Evolutionary conservation across 1,140 invertebrate genomes (phyloP).

Genomic region (Arctopsyche grandis): DNA sequence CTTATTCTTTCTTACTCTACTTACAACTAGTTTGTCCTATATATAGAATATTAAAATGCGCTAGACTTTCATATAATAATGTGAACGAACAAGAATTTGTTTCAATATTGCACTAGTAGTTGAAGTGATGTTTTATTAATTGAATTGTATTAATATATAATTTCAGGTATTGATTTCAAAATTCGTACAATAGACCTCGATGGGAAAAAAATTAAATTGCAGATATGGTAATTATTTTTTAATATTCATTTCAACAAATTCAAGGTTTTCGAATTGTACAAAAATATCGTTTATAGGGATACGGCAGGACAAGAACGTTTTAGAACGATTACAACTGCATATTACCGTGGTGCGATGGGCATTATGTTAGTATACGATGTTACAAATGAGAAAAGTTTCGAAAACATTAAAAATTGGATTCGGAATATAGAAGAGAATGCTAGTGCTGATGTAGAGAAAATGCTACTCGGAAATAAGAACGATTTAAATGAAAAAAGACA

Average conservation of each 20-base stretch:
- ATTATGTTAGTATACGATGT: constrained; percentile 99
- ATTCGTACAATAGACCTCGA: constrained; percentile 97
- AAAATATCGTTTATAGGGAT: constrained; percentile 71
- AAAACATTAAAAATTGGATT: constrained; percentile 98
- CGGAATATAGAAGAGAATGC: constrained; percentile 99
- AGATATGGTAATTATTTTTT: constrained; percentile 85
- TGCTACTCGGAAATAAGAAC: constrained; percentile 99
- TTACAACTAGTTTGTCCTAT: too few relatives aligned
- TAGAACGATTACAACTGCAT: constrained; percentile 97
- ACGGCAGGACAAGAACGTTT: constrained; percentile 96
- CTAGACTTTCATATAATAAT: too few relatives aligned
- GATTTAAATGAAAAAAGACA: constrained; percentile 98
- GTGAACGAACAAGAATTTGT: too few relatives aligned
- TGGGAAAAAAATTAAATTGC: constrained; percentile 98
- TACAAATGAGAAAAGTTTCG: constrained; percentile 97
- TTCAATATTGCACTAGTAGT: too few relatives aligned
- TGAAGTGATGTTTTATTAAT: too few relatives aligned
- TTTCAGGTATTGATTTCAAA: constrained; percentile 96
- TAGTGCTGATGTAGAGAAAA: constrained; percentile 99
- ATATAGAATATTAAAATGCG: too few relatives aligned
- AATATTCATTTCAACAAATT: not conserved
- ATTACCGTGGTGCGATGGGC: constrained; percentile 97
- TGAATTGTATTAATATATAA: not conserved
- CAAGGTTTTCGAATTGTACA: not conserved
- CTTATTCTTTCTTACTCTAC: too few relatives aligned